A percentile compares a stretch with the other conserved stretches of the same genome.
These are phyloP conservation scores for Drosophila kanekoi DNA, from an alignment of 2,888 invertebrate genomes.

Conservation along the genomic window DNA sequence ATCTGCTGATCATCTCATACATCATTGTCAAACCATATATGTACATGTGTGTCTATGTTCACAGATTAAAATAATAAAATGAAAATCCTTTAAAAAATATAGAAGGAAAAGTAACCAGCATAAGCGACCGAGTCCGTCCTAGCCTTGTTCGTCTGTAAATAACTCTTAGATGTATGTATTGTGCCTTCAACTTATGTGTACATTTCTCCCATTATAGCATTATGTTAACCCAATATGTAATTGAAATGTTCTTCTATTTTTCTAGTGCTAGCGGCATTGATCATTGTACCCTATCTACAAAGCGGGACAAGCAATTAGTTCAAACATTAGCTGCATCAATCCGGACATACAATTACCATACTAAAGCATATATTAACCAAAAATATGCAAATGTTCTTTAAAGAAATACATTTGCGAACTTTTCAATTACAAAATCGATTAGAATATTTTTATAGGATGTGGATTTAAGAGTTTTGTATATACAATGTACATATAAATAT, in stretches of 20 bases:
- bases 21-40: background rate
- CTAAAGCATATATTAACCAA: constrained; percentile 90
- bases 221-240: background rate
- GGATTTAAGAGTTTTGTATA: constrained; percentile 54
- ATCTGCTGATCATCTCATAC: too few relatives aligned
- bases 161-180: background rate
- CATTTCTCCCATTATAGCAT: background rate
- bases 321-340: constrained; percentile 89
- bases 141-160: background rate
- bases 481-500: constrained; percentile 55
- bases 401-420: constrained; percentile 47
- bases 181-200: background rate
- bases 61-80: too few relatives aligned
- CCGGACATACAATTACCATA: constrained; percentile 90
- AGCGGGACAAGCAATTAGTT: constrained; percentile 87
- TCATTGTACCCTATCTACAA: constrained; percentile 71
- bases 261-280: constrained; percentile 75
- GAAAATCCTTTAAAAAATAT: too few relatives aligned
- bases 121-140: background rate
- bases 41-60: background rate
- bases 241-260: constrained; percentile 4
- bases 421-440: constrained; percentile 39
- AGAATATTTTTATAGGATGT: constrained; percentile 65
- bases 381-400: constrained; percentile 88
- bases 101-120: too few relatives aligned